phyloP scores from a whole-genome alignment of 2,797 vertebrate species.

The Coreius guichenoti region DNA sequence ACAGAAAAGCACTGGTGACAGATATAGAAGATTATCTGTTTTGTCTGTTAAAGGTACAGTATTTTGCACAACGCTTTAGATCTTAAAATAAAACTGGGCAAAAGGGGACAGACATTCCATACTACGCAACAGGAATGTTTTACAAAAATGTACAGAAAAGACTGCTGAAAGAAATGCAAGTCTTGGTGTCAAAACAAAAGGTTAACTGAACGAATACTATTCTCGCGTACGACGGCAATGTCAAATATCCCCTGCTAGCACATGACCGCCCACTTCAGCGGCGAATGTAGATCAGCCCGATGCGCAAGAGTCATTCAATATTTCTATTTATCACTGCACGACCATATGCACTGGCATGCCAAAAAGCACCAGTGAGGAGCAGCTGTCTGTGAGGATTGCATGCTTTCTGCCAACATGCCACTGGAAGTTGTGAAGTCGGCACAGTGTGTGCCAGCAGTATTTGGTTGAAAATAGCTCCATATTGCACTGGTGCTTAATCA shows the following conservation, averaged over 20 bases:
- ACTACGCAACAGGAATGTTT: not conserved
- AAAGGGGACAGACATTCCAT: not conserved
- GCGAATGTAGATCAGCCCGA: slow-evolving; percentile 64
- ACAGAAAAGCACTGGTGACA: slow-evolving; percentile 11
- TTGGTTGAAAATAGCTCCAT: slow-evolving; percentile 83
- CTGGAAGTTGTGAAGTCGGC: slow-evolving; percentile 84
- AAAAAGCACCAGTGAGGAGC: slow-evolving; percentile 86
- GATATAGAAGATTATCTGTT: not conserved
- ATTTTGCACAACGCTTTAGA: no score
- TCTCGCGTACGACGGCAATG: not conserved
- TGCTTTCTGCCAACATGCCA: slow-evolving; percentile 84
- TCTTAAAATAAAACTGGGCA: not conserved
- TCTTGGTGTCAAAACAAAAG: not conserved
- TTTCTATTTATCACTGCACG: slow-evolving; percentile 88
- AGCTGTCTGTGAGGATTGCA: slow-evolving; percentile 89
- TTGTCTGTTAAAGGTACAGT: not conserved
- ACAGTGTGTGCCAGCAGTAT: slow-evolving; percentile 83
- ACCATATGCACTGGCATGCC: slow-evolving; percentile 88
- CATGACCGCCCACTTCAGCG: slow-evolving; percentile 41
- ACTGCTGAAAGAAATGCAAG: not conserved
- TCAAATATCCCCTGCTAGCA: slow-evolving; percentile 32
- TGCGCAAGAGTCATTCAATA: slow-evolving; percentile 80
- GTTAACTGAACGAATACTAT: not conserved
- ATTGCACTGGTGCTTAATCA: slow-evolving; percentile 59
- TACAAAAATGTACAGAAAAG: not conserved